Evolutionary conservation across 2,113 vertebrate species (phyloP), one percentile per base, ranked within the genome.

Genomic region (Corythoichthys intestinalis): DNA sequence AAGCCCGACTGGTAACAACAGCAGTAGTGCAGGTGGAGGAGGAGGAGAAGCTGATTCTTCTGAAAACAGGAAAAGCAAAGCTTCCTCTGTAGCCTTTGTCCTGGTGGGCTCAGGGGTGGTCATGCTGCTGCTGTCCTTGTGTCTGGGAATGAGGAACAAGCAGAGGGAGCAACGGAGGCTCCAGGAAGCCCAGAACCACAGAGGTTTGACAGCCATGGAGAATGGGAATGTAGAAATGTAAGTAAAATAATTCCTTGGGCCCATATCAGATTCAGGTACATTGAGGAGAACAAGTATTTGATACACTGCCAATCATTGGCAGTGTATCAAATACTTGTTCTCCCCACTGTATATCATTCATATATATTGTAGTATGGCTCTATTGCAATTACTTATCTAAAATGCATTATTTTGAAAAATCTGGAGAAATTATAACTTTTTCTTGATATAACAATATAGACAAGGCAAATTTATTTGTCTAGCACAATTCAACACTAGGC

Each of bases 21-120:
- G 90, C 81, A 81, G 44, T 20, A 82, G 0, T 82, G 81, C 0
- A 0, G 85, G 73, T 0, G 85, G 72, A 49, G 78, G 41, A 37
- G 69, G 72, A 52, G 78, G 41, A 34, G 69, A 28, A 2, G 62
- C 46, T 0, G 58, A 71, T 0, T n/a, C 14, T 1, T 17, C 10
- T 0, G 46, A 7, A n/a, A 52, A 35, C 34, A 84, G 74, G 70
- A 64, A 77, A 87, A 93, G 86, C 71, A 95, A 95, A 68, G 94
- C 94, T 0, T 97, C 96, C 17, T 95, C 95, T 0, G 95, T 98
- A 83, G 95, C 96, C 1, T 97, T 98, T 0, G 94, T 98, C 57
- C 66, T 98, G 88, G 93, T 94, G 2, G 96, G 94, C 0, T 94
- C 93, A 0, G 97, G 96, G 0, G 73, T 95, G 38, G 87, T 90